Evolutionary conservation across 2,113 vertebrate genomes (phyloP).

Genomic region (Dasyurus viverrinus): DNA sequence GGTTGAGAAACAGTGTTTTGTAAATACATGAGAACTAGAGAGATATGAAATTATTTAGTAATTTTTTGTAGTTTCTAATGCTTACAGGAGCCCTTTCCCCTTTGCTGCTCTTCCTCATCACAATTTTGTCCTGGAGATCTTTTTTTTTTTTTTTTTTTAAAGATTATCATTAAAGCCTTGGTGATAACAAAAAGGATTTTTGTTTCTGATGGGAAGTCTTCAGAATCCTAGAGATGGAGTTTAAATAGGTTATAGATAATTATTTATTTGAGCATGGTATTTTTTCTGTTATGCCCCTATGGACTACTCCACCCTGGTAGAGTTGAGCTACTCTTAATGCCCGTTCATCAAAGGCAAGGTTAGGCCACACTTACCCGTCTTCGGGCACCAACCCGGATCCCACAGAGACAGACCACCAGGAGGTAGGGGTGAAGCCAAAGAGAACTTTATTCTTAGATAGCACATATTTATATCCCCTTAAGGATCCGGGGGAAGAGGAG

Average conservation of each 20-base stretch:
- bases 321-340: no score
- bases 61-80: background rate
- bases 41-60: background rate
- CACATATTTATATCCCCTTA: no score
- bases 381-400: no score
- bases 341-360: no score
- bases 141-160: background rate
- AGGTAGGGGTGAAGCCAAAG: no score
- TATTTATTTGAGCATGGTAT: background rate
- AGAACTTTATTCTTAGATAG: no score
- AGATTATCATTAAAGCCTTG: background rate
- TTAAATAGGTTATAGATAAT: background rate
- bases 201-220: background rate
- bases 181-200: background rate
- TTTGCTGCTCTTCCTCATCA: background rate
- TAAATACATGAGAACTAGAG: slow-evolving; percentile 14
- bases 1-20: background rate
- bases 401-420: no score
- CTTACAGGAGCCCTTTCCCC: background rate
- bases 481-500: no score
- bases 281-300: no score
- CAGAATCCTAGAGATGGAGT: background rate
- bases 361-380: no score
- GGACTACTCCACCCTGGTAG: no score
- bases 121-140: background rate